phyloP scores from a whole-genome alignment of 2,113 vertebrate species.

The Brevimyrus niger region DNA sequence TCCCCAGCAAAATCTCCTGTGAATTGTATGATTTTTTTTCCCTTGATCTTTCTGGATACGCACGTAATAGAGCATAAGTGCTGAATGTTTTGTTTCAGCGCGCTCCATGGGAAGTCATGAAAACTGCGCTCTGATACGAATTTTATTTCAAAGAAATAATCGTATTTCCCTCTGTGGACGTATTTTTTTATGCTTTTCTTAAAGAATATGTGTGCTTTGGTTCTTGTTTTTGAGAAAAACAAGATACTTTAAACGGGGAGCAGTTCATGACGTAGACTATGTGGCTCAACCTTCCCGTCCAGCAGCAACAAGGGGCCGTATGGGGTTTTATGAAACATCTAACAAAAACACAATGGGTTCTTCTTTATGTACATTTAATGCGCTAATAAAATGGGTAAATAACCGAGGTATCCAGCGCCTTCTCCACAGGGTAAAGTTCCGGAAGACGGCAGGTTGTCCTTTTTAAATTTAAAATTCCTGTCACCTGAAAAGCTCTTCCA shows the following conservation, averaged over 20 bases:
- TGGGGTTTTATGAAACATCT: neutral
- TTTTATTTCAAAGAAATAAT: neutral
- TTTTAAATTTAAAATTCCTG: conserved; percentile 11
- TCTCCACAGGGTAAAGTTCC: neutral
- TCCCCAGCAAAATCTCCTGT: neutral
- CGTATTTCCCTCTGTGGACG: neutral
- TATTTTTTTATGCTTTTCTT: neutral
- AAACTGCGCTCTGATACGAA: neutral
- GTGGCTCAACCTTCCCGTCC: neutral
- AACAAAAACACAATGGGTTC: neutral
- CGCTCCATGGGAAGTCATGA: neutral
- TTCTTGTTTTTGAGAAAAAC: neutral
- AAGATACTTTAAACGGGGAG: neutral
- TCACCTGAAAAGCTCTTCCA: neutral
- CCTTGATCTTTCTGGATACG: neutral
- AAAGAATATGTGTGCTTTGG: neutral
- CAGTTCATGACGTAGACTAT: neutral
- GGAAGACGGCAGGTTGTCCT: neutral
- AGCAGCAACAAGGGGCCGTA: neutral
- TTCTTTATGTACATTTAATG: neutral
- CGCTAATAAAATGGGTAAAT: neutral
- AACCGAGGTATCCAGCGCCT: neutral
- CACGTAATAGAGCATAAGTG: neutral
- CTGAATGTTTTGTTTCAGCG: neutral
- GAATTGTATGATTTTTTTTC: neutral